Evolutionary conservation across 1,140 invertebrate species (phyloP).

Genomic region (Leptestheria dahalacensis): DNA sequence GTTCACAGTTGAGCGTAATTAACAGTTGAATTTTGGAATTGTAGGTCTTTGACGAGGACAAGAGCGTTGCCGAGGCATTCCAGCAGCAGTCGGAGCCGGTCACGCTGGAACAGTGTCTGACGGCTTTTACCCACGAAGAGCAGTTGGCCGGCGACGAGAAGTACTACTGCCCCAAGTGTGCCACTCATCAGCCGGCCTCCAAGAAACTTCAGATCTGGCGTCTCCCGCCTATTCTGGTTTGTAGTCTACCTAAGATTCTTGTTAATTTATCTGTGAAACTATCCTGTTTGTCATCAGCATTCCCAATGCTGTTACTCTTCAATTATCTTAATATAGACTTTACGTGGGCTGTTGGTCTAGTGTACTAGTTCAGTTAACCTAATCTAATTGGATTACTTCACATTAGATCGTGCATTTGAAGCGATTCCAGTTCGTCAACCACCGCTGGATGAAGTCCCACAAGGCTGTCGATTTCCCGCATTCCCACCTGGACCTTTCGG

Average conservation of each 20-base stretch:
- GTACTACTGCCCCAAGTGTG: slow-evolving; percentile 69
- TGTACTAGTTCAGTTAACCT: slow-evolving; percentile 13
- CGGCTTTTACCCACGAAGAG: slow-evolving; percentile 72
- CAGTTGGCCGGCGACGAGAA: slow-evolving; percentile 54
- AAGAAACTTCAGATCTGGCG: slow-evolving; percentile 84
- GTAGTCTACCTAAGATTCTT: slow-evolving; percentile 23
- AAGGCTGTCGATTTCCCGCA: slow-evolving; percentile 79
- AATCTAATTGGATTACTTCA: slow-evolving; percentile 15
- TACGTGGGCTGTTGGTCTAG: too few relatives aligned
- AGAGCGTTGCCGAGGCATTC: slow-evolving; percentile 47
- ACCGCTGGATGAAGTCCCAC: slow-evolving; percentile 83
- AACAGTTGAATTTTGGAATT: slow-evolving; percentile 16
- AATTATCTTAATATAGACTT: slow-evolving; percentile 23
- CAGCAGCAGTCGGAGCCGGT: slow-evolving; percentile 58
- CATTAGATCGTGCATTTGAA: slow-evolving; percentile 74
- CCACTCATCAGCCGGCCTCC: slow-evolving; percentile 59
- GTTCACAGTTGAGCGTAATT: too few relatives aligned
- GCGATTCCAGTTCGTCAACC: slow-evolving; percentile 72
- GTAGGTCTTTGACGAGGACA: slow-evolving; percentile 52
- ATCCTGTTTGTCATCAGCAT: too few relatives aligned
- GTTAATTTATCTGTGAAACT: too few relatives aligned
- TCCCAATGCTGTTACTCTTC: too few relatives aligned
- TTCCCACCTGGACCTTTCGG: slow-evolving; percentile 62
- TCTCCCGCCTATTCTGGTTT: slow-evolving; percentile 65
- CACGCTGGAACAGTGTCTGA: slow-evolving; percentile 57